These are phyloP conservation scores for Chloroceryle aenea DNA, from an alignment of 2,113 vertebrate species.

Conservation along the genomic window DNA sequence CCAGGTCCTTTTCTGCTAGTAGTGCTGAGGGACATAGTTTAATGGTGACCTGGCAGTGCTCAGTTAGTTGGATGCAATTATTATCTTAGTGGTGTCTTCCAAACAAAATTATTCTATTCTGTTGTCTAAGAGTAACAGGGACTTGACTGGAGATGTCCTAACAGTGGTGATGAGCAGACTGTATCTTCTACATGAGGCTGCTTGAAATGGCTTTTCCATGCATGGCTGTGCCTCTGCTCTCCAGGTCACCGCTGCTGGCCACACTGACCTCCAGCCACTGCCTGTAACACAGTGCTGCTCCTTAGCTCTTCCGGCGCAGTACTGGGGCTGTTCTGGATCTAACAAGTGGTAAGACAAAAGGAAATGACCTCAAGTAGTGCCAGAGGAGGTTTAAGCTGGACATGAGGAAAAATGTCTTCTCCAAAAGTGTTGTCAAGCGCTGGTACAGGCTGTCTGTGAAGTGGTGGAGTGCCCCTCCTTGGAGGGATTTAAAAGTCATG, in stretches of 20 bases:
- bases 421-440: no score
- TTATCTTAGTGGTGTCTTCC: no score
- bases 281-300: fast-evolving
- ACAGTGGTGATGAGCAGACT: neutral
- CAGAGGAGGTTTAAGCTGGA: no score
- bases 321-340: neutral
- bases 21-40: neutral
- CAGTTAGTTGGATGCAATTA: no score
- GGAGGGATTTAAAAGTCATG: no score
- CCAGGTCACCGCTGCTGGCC: neutral
- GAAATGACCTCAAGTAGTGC: no score
- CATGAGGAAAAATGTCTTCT: no score
- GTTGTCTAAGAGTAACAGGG: neutral
- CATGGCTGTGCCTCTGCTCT: neutral
- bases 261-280: fast-evolving
- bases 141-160: neutral
- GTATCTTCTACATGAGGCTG: neutral
- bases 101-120: no score
- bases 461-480: no score
- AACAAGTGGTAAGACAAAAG: no score
- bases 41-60: neutral
- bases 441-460: no score
- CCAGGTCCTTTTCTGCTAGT: neutral
- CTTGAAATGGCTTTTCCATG: fast-evolving
- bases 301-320: fast-evolving